A percentile compares a stretch with the other conserved stretches of the same genome.
Conservation (phyloP, 2,797 vertebrate species). For the Pseudochirops cupreus region DNA sequence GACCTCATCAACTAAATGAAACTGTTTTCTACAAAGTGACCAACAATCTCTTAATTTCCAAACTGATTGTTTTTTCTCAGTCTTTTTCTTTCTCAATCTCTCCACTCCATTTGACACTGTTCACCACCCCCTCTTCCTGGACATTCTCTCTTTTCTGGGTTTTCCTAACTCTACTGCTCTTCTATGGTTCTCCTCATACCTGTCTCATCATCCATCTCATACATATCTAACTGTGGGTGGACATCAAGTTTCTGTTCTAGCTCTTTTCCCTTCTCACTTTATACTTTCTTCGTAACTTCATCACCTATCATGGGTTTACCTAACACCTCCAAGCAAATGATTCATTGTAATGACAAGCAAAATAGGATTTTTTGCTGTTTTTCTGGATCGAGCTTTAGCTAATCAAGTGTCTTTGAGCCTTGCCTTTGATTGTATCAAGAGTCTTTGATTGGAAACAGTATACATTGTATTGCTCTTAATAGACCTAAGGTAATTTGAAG, state of each 20-base stretch:
- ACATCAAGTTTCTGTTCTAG: not conserved
- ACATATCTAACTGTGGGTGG: not conserved
- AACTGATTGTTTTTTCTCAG: not conserved
- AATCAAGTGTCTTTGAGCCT: too few relatives aligned
- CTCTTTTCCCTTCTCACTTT: not conserved
- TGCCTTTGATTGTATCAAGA: too few relatives aligned
- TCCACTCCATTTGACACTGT: not conserved
- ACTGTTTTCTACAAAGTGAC: not conserved
- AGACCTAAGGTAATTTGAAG: too few relatives aligned
- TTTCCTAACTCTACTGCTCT: not conserved
- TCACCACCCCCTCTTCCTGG: not conserved
- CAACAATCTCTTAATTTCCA: not conserved
- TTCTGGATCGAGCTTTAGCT: too few relatives aligned
- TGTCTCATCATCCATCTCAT: not conserved
- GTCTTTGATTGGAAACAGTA: too few relatives aligned
- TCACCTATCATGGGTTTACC: not conserved
- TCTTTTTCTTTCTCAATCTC: not conserved
- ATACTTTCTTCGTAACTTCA: not conserved
- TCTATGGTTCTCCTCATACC: too few relatives aligned
- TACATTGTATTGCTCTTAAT: too few relatives aligned
- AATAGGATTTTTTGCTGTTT: too few relatives aligned
- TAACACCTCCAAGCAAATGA: too few relatives aligned
- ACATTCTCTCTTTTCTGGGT: not conserved
- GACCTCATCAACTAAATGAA: not conserved
- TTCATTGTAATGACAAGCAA: too few relatives aligned